phyloP scores from a whole-genome alignment of 1,140 invertebrate genomes.

The Argopecten irradians region DNA sequence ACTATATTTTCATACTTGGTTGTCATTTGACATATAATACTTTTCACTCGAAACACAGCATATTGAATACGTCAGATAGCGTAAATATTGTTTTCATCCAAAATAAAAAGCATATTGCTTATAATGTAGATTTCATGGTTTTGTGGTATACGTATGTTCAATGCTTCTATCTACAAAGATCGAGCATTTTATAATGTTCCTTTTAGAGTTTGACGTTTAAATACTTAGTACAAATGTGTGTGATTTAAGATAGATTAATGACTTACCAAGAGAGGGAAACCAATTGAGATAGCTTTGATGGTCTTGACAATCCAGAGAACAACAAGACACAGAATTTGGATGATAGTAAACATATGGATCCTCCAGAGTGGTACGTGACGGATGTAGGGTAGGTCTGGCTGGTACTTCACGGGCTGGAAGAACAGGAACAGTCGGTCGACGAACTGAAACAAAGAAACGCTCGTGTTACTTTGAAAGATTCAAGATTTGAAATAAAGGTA shows the following conservation, averaged over 20 bases:
- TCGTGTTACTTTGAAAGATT: slow-evolving; percentile 80
- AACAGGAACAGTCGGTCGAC: slow-evolving; percentile 90
- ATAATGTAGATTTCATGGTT: no score
- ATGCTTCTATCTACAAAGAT: not conserved
- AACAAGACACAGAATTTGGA: slow-evolving; percentile 94
- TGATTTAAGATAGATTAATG: not conserved
- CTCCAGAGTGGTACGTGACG: slow-evolving; percentile 92
- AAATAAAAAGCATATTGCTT: no score
- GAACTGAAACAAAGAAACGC: slow-evolving; percentile 95
- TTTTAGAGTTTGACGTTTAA: not conserved
- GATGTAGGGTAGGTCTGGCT: slow-evolving; percentile 80
- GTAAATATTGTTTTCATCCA: no score
- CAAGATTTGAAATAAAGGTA: no score
- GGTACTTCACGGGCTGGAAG: slow-evolving; percentile 95
- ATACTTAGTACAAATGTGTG: not conserved
- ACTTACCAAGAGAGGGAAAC: slow-evolving; percentile 95
- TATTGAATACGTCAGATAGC: no score
- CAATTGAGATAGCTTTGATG: slow-evolving; percentile 94
- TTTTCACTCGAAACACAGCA: no score
- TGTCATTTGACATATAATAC: no score
- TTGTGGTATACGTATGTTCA: no score
- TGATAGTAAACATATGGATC: slow-evolving; percentile 95
- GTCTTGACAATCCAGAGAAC: slow-evolving; percentile 97
- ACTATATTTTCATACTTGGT: no score
- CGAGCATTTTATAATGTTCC: not conserved